Conservation (phyloP, 2,888 invertebrate species). For the Amphipoea oculea region DNA sequence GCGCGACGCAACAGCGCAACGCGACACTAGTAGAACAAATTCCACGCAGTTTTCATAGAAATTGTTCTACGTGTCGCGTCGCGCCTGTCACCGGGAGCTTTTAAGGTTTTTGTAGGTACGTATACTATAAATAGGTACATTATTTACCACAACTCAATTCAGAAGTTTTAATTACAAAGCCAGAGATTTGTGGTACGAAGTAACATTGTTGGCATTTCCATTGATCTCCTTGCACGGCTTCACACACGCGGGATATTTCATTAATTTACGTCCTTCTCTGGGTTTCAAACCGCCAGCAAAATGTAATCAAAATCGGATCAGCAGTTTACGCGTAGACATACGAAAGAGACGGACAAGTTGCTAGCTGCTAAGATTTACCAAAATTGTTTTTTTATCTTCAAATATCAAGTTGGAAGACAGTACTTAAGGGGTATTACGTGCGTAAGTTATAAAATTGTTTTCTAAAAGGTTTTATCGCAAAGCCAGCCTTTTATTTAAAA, state of each 20-base stretch:
- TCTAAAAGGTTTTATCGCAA: constrained; percentile 4
- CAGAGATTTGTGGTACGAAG: not conserved
- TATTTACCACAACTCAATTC: not conserved
- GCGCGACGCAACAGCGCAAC: not conserved
- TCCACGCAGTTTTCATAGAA: not conserved
- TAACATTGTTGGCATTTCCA: not conserved
- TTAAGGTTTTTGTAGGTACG: not conserved
- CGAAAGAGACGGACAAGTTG: not conserved
- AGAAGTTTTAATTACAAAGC: not conserved
- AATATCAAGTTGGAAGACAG: not conserved
- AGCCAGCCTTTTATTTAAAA: not conserved
- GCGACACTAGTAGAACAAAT: not conserved
- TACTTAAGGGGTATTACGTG: not conserved
- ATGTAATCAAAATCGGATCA: constrained; percentile 22
- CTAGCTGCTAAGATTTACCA: not conserved
- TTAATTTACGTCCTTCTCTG: not conserved
- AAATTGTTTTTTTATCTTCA: not conserved
- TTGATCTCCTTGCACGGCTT: not conserved
- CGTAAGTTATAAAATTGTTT: constrained; percentile 14
- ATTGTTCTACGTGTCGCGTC: not conserved
- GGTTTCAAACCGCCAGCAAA: not conserved
- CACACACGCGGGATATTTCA: not conserved
- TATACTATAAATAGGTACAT: not conserved
- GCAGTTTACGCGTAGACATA: not conserved
- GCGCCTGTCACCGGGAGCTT: not conserved